Base-by-base conservation (phyloP, 2,797 vertebrate species). In the Scarus forsteni region DNA sequence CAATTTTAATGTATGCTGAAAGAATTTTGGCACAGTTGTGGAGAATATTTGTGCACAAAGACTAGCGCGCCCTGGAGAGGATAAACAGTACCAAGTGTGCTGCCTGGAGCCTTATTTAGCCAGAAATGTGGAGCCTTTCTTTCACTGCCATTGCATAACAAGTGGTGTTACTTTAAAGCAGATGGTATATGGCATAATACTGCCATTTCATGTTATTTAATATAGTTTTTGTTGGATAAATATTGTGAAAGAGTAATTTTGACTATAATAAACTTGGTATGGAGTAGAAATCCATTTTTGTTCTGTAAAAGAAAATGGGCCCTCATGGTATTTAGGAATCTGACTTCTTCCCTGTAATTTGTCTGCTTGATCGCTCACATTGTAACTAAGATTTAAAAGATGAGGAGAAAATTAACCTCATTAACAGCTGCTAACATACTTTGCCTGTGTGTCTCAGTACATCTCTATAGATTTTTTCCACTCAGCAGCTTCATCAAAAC, bases 191-290 rank as follows among this genome's bases (percentile, higher is more conserved):
- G 79, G 75, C 59, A 79, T 77, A 81, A 71, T 57, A 34, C 49
- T 75, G 77, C 35, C 59, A 79, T 86, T 55, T 43, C 9, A 64
- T 56, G 15, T 73, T 77, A 89, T 88, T 85, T 80, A 88, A 70
- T 73, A 66, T 6, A 14, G 60, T 83, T 82, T 81, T 12, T 72
- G 59, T 79, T 76, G 81, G 83, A 83, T 43, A 82, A 79, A 83
- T 77, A 65, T 75, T 66, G 76, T 49, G 64, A 13, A 12, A 77
- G 42, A 65, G 66, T 60, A 13, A 7, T 73, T 75, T 73, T 59
- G 38, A 74, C 75, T 15, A 42, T 65, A 75, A 70, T 85, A 45
- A 83, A 55, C 9, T 46, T 67, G 71, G 71, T 77, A 62, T 8
- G 50, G 42, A 66, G 34, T 0, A 65, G 39, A 7, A 77, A 81